Conservation (phyloP, 2,888 invertebrate genomes). For the Deroplatys truncata region DNA sequence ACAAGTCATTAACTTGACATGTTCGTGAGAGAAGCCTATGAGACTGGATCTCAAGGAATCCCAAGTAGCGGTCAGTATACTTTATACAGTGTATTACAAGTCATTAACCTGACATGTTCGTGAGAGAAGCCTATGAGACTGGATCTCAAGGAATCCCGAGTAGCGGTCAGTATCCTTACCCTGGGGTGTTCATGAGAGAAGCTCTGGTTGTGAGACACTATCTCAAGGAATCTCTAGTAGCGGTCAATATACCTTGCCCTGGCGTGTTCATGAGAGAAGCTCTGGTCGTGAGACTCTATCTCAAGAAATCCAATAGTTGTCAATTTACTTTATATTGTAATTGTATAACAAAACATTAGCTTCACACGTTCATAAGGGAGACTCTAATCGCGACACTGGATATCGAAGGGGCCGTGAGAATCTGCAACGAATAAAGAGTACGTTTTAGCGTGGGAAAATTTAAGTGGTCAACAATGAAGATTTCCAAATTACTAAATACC, state of each 20-base stretch:
- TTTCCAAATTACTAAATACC: no score
- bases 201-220: no score
- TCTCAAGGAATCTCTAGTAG: slow-evolving; percentile 95
- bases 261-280: no score
- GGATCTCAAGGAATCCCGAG: slow-evolving; percentile 95
- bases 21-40: slow-evolving; percentile 71
- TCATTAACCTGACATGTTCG: slow-evolving; percentile 98
- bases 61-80: slow-evolving; percentile 87
- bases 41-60: slow-evolving; percentile 93
- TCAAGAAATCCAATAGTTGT: no score
- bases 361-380: slow-evolving; percentile 91
- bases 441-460: no score
- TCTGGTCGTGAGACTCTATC: no score
- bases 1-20: slow-evolving; percentile 96
- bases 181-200: slow-evolving; percentile 99
- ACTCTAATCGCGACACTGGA: slow-evolving; percentile 79
- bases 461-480: no score
- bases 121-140: slow-evolving; percentile 94
- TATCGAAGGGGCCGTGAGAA: slow-evolving; percentile 79
- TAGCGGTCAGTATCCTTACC: slow-evolving; percentile 90
- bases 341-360: no score
- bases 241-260: slow-evolving; percentile 63
- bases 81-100: slow-evolving; percentile 68
- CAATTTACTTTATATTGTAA: slow-evolving; percentile 45
- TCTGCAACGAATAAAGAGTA: no score